Evolutionary conservation across 2,797 vertebrate genomes (phyloP), one percentile per base, ranked within the genome.

Genomic region (Enteromius afrohamiltoni): DNA sequence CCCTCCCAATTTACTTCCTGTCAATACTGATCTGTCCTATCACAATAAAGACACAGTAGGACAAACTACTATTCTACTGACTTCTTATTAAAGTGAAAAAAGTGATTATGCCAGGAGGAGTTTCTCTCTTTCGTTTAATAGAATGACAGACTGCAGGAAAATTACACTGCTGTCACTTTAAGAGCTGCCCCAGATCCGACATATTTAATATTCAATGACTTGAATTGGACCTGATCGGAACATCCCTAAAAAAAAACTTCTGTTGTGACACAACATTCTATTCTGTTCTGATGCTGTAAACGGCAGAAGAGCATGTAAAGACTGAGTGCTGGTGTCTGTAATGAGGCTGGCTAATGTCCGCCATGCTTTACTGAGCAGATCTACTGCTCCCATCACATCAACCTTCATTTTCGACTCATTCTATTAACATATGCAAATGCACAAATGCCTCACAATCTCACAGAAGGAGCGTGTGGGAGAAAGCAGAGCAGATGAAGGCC

Each of bases 351-450:
- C 8, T 82, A 62, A 74, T 75, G 60, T 55, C n/a, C 23, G 71
- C 60, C 73, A 67, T 65, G 17, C 80, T 83, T 23, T 77, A 26
- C 64, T 53, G 69, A 81, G 68, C 10, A 26, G 23, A 58, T 83
- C 62, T 58, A 13, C 45, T 34, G 51, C 40, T 67, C 34, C 42
- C 45, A 77, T 76, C 69, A 70, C 80, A 67, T 68, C 79, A 55
- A 17, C 55, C 42, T 65, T 81, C 47, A 49, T 60, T 84, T 68
- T 42, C 45, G n/a, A 58, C 81, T 76, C 70, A 40, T 76, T 69
- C 82, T 31, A 83, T 71, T 80, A 70, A 62, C 85, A 69, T 49
- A 86, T 84, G 49, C 76, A 85, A 81, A 76, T 78, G 34, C 73
- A 84, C 68, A 34, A 83, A 65, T 17, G 64, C 34, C 68, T 45